A percentile compares a stretch with the other conserved stretches of the same genome.
Evolutionary conservation across 2,113 vertebrate species (phyloP).

Genomic region (Peromyscus polionotus): DNA sequence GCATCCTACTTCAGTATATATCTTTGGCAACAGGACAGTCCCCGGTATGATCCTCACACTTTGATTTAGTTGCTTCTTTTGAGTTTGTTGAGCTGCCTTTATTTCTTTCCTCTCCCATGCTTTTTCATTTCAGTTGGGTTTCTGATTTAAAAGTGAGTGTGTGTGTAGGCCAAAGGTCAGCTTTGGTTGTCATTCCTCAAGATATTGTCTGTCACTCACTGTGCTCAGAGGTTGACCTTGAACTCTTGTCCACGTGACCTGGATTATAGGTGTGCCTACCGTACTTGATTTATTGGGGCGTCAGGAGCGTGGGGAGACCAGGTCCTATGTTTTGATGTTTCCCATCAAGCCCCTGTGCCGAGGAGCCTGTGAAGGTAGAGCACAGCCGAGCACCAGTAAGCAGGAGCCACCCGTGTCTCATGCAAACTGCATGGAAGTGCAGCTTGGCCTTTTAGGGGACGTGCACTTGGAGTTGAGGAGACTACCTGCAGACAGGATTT

Average conservation of each 20-base stretch:
- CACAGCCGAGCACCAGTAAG: neutral
- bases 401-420: neutral
- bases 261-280: neutral
- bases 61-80: conserved; percentile 41
- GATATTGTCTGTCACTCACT: neutral
- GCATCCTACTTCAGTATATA: neutral
- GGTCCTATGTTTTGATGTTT: neutral
- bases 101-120: rapidly evolving
- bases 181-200: neutral
- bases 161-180: neutral
- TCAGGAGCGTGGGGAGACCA: neutral
- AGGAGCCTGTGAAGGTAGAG: neutral
- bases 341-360: neutral
- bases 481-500: conserved; percentile 20
- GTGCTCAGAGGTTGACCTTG: neutral
- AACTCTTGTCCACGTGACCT: neutral
- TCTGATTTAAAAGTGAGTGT: neutral
- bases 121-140: neutral
- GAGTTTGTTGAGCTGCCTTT: conserved; percentile 1
- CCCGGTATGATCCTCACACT: neutral
- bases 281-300: neutral
- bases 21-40: neutral
- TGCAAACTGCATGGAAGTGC: neutral
- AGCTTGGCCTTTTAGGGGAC: neutral
- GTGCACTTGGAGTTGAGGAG: conserved; percentile 14